Conservation (phyloP, 2,888 invertebrate species). For the Microctonus hyperodae region DNA sequence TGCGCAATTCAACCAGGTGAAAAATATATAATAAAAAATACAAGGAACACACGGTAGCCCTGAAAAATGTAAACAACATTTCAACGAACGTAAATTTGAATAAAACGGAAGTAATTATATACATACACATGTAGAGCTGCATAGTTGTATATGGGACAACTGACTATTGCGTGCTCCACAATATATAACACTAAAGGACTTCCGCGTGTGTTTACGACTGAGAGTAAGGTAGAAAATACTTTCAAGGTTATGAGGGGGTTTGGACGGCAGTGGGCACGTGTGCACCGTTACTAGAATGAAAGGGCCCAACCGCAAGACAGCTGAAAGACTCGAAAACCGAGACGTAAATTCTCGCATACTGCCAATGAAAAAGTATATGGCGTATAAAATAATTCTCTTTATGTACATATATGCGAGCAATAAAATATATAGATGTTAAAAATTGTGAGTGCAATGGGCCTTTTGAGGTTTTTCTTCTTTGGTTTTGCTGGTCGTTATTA, state of each 20-base stretch:
- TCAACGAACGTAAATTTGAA: constrained; percentile 19
- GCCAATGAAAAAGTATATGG: neutral
- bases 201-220: neutral
- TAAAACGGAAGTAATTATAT: constrained; percentile 20
- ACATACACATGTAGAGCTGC: neutral
- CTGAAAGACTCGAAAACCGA: constrained; percentile 15
- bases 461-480: constrained; percentile 42
- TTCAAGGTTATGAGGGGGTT: constrained; percentile 18
- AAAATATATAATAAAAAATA: neutral
- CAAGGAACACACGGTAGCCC: neutral
- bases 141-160: neutral
- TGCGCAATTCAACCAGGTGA: neutral
- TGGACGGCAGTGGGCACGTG: constrained; percentile 17
- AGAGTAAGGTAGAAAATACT: constrained; percentile 2
- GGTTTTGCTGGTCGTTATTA: constrained; percentile 38
- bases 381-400: too few relatives aligned
- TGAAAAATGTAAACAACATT: constrained; percentile 32
- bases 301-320: constrained; percentile 16
- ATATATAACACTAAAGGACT: neutral
- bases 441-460: constrained; percentile 25
- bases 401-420: neutral
- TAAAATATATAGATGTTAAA: neutral
- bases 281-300: constrained; percentile 24
- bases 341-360: neutral
- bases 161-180: neutral